Conservation (phyloP, 2,113 vertebrate species). For the Passer domesticus region DNA sequence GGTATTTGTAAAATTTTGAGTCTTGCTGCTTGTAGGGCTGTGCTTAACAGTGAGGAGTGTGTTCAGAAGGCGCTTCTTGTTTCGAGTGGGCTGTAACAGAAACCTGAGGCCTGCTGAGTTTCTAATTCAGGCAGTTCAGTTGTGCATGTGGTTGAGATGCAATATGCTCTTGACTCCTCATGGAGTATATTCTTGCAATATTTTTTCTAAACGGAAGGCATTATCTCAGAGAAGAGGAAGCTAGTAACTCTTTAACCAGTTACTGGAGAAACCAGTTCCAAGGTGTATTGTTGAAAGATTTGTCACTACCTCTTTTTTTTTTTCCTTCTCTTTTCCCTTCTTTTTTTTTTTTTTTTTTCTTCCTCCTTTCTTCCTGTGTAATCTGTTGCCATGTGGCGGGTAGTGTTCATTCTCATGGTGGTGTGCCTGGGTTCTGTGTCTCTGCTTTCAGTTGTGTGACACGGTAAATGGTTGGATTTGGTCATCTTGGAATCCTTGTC, state of each 20-base stretch:
- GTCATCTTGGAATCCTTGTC: not conserved
- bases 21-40: not conserved
- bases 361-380: not conserved
- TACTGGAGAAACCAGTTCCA: fast-evolving
- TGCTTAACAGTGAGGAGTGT: not conserved
- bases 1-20: not conserved
- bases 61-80: not conserved
- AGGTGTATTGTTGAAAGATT: not conserved
- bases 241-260: not conserved
- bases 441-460: not conserved
- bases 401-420: not conserved
- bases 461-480: not conserved
- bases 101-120: not conserved
- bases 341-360: too few species aligned
- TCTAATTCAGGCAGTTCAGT: not conserved
- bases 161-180: conserved; percentile 21
- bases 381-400: not conserved
- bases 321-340: fast-evolving
- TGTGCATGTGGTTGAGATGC: not conserved
- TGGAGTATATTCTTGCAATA: not conserved
- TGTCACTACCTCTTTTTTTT: not conserved
- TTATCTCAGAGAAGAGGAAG: not conserved
- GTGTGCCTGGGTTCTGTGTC: not conserved
- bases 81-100: not conserved
- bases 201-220: not conserved